Conservation (phyloP, 1,140 invertebrate genomes). For the Coptotermes formosanus region DNA sequence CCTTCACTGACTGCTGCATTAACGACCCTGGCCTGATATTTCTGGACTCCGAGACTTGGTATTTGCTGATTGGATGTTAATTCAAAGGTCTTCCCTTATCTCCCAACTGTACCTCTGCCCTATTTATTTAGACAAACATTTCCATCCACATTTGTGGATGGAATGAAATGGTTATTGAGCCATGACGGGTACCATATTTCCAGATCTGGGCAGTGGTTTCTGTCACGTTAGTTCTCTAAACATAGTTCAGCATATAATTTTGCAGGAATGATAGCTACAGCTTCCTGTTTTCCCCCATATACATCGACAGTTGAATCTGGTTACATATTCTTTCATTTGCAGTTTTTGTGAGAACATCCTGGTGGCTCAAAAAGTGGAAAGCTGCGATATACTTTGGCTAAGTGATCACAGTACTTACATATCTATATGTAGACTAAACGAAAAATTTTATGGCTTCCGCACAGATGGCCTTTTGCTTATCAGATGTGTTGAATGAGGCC, state of each 20-base stretch:
- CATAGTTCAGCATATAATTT: neutral
- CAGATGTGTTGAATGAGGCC: neutral
- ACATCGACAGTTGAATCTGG: neutral
- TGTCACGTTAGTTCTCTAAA: neutral
- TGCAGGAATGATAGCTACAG: neutral
- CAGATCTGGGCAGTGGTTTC: neutral
- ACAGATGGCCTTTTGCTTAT: neutral
- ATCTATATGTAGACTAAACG: neutral
- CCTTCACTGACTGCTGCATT: conserved; percentile 51
- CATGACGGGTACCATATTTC: neutral
- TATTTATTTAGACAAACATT: neutral
- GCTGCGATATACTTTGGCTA: neutral
- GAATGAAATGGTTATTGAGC: neutral
- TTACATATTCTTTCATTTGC: neutral
- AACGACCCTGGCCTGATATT: conserved; percentile 45
- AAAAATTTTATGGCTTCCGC: neutral
- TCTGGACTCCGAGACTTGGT: conserved; percentile 33
- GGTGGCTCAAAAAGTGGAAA: neutral
- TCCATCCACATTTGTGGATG: neutral
- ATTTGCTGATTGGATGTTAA: conserved; percentile 33
- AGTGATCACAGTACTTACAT: conserved; percentile 16
- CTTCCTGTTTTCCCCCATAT: neutral
- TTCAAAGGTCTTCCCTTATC: conserved; percentile 33
- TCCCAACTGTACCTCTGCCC: neutral
- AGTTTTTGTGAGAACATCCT: neutral